Evolutionary conservation across 2,113 vertebrate genomes (phyloP).

Genomic region (Salvelinus alpinus): DNA sequence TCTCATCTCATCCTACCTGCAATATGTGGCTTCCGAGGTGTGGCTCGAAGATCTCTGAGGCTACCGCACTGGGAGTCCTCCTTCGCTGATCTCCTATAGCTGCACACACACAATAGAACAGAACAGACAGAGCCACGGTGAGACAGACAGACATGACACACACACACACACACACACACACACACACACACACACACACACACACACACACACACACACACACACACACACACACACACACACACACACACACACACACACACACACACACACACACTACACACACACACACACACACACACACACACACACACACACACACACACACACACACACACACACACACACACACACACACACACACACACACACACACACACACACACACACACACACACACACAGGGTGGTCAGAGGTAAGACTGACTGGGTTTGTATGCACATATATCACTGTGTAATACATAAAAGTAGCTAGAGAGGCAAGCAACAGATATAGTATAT

Average conservation of each 20-base stretch:
- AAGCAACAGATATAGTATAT: neutral
- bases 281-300: slow-evolving; percentile 19
- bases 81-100: slow-evolving; percentile 95
- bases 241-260: slow-evolving; percentile 20
- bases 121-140: slow-evolving; percentile 13
- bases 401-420: too few relatives aligned
- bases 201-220: neutral
- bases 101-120: slow-evolving; percentile 50
- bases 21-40: slow-evolving; percentile 99
- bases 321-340: neutral
- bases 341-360: slow-evolving; percentile 23
- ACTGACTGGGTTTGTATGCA: neutral
- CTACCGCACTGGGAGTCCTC: slow-evolving; percentile 87
- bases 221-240: slow-evolving; percentile 55
- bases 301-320: slow-evolving; percentile 5
- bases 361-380: slow-evolving; percentile 50
- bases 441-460: slow-evolving; percentile 11
- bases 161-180: slow-evolving; percentile 10
- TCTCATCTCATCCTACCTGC: slow-evolving; percentile 81
- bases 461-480: neutral
- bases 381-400: slow-evolving; percentile 15
- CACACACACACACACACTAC: neutral
- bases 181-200: neutral
- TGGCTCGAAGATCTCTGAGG: slow-evolving; percentile 94
- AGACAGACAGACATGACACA: slow-evolving; percentile 24